Evolutionary conservation across 2,113 vertebrate species (phyloP).

Genomic region (Ramphastos sulfuratus): DNA sequence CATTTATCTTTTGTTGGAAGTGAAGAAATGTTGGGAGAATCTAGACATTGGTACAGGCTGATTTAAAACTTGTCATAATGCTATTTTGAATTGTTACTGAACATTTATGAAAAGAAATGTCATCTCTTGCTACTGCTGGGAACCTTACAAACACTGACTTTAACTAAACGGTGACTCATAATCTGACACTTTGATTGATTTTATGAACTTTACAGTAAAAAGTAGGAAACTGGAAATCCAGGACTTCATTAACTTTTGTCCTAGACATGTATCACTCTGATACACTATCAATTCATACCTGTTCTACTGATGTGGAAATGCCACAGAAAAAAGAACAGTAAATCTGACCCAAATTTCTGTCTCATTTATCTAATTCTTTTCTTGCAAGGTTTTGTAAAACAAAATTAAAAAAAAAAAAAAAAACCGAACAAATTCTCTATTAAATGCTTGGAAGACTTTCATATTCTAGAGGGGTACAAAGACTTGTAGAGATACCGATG

Average conservation of each 20-base stretch:
- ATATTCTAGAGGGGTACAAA: not conserved
- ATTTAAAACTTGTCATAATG: not conserved
- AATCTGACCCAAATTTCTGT: not conserved
- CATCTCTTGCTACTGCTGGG: not conserved
- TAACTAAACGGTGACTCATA: not conserved
- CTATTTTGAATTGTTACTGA: not conserved
- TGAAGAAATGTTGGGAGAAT: not conserved
- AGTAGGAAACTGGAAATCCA: not conserved
- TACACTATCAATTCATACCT: not conserved
- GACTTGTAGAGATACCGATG: not conserved
- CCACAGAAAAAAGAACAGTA: not conserved
- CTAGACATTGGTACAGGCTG: not conserved
- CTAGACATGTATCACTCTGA: not conserved
- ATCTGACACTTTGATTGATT: not conserved
- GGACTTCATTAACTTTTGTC: not conserved
- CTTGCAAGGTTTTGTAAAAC: not conserved
- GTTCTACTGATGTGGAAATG: not conserved
- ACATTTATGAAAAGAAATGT: not conserved
- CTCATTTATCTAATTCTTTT: not conserved
- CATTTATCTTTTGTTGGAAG: not conserved
- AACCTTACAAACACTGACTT: not conserved
- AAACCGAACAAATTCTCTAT: not conserved
- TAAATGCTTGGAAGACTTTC: not conserved
- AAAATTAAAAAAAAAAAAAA: fast-evolving
- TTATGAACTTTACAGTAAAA: not conserved